A percentile compares a stretch with the other conserved stretches of the same genome.
Evolutionary conservation across 2,888 invertebrate genomes (phyloP).

Genomic region (Chirona hameri): DNA sequence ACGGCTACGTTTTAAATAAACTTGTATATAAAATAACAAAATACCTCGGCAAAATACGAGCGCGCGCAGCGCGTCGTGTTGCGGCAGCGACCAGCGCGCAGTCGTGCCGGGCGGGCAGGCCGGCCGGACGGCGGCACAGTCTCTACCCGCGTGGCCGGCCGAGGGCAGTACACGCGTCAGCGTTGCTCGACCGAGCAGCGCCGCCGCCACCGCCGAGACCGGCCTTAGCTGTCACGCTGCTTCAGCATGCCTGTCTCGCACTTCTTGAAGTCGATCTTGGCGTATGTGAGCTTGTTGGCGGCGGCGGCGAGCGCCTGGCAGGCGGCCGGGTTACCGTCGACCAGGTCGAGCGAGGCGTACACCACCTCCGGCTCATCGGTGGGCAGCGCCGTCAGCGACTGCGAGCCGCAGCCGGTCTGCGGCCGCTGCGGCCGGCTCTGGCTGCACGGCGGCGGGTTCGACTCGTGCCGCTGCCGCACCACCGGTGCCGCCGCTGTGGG

Average conservation of each 20-base stretch:
- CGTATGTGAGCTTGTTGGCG: background rate
- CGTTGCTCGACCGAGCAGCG: background rate
- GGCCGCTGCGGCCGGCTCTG: background rate
- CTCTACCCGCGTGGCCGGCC: background rate
- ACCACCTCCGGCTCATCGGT: slow-evolving; percentile 13
- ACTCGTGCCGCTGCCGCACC: slow-evolving; percentile 24
- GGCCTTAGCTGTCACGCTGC: background rate
- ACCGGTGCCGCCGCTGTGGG: background rate
- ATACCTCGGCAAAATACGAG: background rate
- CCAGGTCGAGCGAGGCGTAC: slow-evolving; percentile 23
- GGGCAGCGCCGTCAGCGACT: slow-evolving; percentile 7
- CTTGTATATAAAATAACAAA: slow-evolving; percentile 22
- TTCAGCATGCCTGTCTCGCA: background rate
- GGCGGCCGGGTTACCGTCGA: background rate
- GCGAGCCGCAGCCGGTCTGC: slow-evolving; percentile 2
- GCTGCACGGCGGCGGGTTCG: slow-evolving; percentile 10
- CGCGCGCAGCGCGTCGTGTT: background rate
- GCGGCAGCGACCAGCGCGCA: background rate
- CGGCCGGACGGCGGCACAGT: background rate
- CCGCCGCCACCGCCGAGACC: background rate
- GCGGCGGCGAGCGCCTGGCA: background rate
- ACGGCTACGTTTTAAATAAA: background rate
- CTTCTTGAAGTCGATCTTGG: slow-evolving; percentile 4
- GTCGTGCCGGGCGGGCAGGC: background rate
- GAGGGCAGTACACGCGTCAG: background rate